These are phyloP conservation scores for Cygnus buccinator DNA, from an alignment of 2,113 vertebrate genomes.

Conservation along the genomic window DNA sequence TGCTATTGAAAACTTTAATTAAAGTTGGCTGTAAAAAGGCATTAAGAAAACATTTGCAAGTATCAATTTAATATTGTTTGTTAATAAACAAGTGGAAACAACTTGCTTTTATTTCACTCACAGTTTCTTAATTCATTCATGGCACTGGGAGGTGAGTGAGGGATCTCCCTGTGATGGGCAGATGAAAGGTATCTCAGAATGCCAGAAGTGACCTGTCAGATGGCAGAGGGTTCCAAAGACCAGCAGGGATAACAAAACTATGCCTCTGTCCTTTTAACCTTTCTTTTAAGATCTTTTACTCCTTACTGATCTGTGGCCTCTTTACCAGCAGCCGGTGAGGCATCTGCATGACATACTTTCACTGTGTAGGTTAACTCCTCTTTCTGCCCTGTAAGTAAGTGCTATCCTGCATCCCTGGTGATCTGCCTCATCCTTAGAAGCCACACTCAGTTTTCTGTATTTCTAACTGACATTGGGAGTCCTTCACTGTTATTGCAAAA, in stretches of 20 bases:
- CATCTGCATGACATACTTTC: no score
- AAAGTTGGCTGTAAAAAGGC: not conserved
- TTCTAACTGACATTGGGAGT: no score
- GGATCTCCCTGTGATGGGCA: not conserved
- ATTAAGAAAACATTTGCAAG: not conserved
- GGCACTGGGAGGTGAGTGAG: not conserved
- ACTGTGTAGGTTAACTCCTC: no score
- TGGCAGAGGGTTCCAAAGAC: not conserved
- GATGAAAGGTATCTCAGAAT: not conserved
- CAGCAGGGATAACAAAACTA: not conserved
- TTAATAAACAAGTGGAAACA: not conserved
- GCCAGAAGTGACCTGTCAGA: not conserved
- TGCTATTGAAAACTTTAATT: not conserved
- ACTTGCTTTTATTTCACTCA: not conserved
- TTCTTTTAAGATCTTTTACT: not conserved
- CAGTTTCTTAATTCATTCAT: not conserved
- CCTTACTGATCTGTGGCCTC: not conserved
- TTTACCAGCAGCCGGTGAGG: no score
- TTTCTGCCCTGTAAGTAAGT: no score
- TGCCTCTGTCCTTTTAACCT: not conserved
- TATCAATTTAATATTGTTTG: not conserved
- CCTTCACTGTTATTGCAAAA: not conserved
- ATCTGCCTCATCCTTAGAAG: no score
- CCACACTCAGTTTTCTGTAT: no score
- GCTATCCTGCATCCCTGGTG: no score